Evolutionary conservation across 2,113 vertebrate genomes (phyloP).

Genomic region (Ciconia stormi): DNA sequence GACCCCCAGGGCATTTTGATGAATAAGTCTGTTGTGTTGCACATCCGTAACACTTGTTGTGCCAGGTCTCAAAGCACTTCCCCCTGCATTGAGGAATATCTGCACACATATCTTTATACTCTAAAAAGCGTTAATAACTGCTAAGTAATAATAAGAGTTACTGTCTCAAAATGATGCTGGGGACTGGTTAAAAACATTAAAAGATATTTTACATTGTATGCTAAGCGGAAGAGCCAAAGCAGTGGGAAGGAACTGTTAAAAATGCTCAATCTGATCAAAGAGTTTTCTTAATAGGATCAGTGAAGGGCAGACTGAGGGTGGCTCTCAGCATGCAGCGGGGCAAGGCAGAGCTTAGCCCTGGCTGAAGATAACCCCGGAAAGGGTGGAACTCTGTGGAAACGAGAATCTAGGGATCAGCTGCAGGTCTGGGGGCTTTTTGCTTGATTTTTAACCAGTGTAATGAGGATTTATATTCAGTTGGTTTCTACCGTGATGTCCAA

Average conservation of each 20-base stretch:
- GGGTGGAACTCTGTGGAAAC: background rate
- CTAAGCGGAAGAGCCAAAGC: background rate
- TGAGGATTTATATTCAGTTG: background rate
- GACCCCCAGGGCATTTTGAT: background rate
- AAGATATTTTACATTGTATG: background rate
- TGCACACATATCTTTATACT: fast-evolving
- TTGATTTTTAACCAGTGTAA: background rate
- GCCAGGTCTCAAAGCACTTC: background rate
- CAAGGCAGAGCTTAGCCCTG: background rate
- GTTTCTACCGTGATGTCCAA: background rate
- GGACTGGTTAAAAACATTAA: background rate
- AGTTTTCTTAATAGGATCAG: background rate
- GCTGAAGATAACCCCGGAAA: background rate
- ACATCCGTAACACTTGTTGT: background rate
- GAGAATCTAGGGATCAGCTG: background rate
- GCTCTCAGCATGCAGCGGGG: background rate
- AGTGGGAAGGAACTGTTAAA: background rate
- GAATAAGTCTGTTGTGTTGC: background rate
- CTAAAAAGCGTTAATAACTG: background rate
- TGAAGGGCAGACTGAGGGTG: background rate
- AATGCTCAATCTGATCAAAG: background rate
- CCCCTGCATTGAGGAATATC: background rate
- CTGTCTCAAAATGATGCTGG: background rate
- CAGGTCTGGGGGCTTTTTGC: background rate
- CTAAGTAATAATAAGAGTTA: background rate